Evolutionary conservation across 2,888 invertebrate species (phyloP), one percentile per base, ranked within the genome.

Genomic region (Leptopilina drosophilae): DNA sequence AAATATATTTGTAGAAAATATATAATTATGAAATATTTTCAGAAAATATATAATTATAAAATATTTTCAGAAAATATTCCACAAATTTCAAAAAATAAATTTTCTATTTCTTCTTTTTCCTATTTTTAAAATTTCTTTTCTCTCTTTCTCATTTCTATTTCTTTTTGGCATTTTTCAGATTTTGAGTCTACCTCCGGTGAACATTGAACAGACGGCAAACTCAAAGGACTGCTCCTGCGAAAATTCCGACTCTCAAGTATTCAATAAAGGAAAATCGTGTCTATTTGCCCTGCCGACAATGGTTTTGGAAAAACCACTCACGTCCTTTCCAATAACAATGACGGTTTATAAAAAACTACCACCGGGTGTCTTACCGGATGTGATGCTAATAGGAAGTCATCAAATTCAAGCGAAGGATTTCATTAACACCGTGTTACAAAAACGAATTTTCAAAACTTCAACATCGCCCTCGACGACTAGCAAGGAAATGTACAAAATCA

Each of bases 261-360:
- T 94, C 79, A 94, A 94, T 87, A 94, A 93, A 84, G 95, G 95
- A 42, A 95, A 95, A 89, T 95, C 95, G 0, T 95, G 95, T 84
- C 91, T 95, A n/a, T 95, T 95, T 87, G 94, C 94, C 0, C 89
- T 95, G 5, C 93, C 94, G 42, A 92, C 93, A 65, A 84, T 88
- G 8, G 93, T 94, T 49, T 93, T 95, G 0, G 87, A 87, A n/a
- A 90, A 92, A 65, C 94, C 94, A 0, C 90, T 94, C 87, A 90
- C 90, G 78, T 92, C 92, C 67, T 95, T 95, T 85, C 94, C 94
- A 1, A 88, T 95, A 3, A 92, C 92, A 77, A 92, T 95, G 77
- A 91, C 93, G 0, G 93, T 95, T 0, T 94, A 93, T 85, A 95
- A 94, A 86, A 93, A 93, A 77, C 92, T 95, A 83, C 94, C 94